These are phyloP conservation scores for Chloroceryle amazona DNA, from an alignment of 2,797 vertebrate genomes.

Conservation along the genomic window DNA sequence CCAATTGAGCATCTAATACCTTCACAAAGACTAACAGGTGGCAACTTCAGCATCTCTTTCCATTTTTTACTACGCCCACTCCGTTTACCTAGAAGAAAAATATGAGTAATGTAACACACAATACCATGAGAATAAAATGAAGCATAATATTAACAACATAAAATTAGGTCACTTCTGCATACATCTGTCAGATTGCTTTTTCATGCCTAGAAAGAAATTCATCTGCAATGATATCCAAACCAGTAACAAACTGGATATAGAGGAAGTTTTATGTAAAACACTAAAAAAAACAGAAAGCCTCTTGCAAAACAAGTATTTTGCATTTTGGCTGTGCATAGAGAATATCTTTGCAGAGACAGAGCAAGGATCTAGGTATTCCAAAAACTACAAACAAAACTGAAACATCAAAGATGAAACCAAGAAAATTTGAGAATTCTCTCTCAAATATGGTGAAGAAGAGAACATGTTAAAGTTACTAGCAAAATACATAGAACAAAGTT, in stretches of 20 bases:
- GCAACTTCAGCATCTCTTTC: slow-evolving; percentile 93
- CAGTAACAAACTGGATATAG: neutral
- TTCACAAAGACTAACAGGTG: slow-evolving; percentile 88
- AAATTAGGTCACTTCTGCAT: neutral
- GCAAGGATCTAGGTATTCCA: neutral
- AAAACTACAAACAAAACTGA: neutral
- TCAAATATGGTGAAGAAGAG: neutral
- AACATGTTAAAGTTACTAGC: neutral
- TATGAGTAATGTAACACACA: neutral
- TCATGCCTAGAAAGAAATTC: neutral
- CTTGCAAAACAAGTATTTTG: neutral
- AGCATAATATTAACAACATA: neutral
- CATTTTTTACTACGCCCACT: slow-evolving; percentile 94
- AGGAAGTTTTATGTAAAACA: neutral
- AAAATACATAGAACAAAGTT: neutral
- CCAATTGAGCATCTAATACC: slow-evolving; percentile 87
- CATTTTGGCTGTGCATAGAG: neutral
- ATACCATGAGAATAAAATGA: neutral
- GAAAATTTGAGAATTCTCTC: neutral
- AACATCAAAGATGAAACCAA: neutral
- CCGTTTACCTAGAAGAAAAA: slow-evolving; percentile 84
- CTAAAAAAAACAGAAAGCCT: neutral
- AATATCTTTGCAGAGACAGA: neutral
- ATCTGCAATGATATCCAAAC: neutral
- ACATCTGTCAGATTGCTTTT: neutral